Evolutionary conservation across 2,888 invertebrate genomes (phyloP).

Genomic region (Phortica okadai): DNA sequence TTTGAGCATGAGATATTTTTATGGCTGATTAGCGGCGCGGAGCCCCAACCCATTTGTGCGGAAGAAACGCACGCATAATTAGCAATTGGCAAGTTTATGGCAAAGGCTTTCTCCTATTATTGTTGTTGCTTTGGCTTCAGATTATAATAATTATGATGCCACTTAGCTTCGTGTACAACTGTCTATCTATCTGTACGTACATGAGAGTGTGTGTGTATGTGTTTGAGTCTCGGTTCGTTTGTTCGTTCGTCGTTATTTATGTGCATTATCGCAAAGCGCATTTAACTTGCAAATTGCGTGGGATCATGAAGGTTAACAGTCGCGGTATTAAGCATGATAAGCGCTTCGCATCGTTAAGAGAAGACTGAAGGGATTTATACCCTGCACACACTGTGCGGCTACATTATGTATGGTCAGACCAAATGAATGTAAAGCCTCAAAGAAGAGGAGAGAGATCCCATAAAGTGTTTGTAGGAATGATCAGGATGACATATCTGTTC

Average conservation of each 20-base stretch:
- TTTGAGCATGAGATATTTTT: neutral
- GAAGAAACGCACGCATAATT: constrained; percentile 50
- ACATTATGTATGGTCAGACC: too few species aligned
- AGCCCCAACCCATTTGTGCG: neutral
- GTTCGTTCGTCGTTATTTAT: constrained; percentile 51
- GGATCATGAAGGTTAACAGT: constrained; percentile 40
- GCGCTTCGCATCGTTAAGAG: neutral
- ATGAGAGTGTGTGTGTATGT: neutral
- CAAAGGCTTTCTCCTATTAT: constrained; percentile 30
- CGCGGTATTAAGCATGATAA: neutral
- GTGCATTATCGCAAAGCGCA: constrained; percentile 57
- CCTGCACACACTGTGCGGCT: too few species aligned
- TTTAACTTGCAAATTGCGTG: constrained; percentile 59
- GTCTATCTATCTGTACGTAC: neutral
- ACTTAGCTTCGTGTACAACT: constrained; percentile 53
- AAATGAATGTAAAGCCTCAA: too few species aligned
- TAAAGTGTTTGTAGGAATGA: too few species aligned
- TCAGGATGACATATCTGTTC: too few species aligned
- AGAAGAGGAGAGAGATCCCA: too few species aligned
- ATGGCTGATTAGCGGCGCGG: constrained; percentile 2
- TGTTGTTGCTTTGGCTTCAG: constrained; percentile 39
- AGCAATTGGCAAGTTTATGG: constrained; percentile 60
- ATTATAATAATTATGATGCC: constrained; percentile 67
- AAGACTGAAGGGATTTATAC: neutral
- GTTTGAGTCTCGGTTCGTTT: constrained; percentile 32